Base-by-base conservation (phyloP, 2,888 invertebrate species). In the Acanthococcus lagerstroemiae region DNA sequence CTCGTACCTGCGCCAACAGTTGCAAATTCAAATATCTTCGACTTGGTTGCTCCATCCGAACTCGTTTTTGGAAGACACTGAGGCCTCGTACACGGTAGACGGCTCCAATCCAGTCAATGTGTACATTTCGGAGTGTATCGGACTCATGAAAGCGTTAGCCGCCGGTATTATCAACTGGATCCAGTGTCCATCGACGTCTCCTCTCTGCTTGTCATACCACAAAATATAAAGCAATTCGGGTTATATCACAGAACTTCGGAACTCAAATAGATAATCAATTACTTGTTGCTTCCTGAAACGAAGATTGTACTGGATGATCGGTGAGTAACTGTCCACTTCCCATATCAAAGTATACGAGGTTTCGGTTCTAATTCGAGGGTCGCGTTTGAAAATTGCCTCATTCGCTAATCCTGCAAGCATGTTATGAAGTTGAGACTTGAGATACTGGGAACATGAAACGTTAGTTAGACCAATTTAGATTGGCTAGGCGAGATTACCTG, bases 11-110 rank as follows among this genome's bases (percentile, higher is more conserved):
- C 54, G 26, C 63, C 63, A 52, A 37, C 57, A 0, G 90, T 90
- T 15, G 87, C 84, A 73, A 91, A 90, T 73, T 85, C 82, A 66
- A 88, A 78, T 56, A 87, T 80, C 2, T 84, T 81, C 12, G 89
- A 89, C 0, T 85, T n/a, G 84, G 71, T 86, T 85, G 71, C 90
- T 90, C 87, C 87, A 88, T n/a, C 91, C 90, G 72, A 85, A 90
- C 72, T 85, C 82, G 76, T 91, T 91, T 74, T 89, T 82, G 0
- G 89, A 87, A n/a, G 84, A 80, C 1, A 90, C 82, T 0, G 85
- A 78, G 0, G 87, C 88, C 77, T 91, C 90, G 71, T 90, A 91
- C 0, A 86, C 82, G 0, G 85, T 85, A 4, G 84, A 84, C 1
- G 85, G 84, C 26, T 84, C 82, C 1, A 91, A 78, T 0, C 90